Base-by-base conservation (phyloP, 2,797 vertebrate species). In the Acridotheres tristis region DNA sequence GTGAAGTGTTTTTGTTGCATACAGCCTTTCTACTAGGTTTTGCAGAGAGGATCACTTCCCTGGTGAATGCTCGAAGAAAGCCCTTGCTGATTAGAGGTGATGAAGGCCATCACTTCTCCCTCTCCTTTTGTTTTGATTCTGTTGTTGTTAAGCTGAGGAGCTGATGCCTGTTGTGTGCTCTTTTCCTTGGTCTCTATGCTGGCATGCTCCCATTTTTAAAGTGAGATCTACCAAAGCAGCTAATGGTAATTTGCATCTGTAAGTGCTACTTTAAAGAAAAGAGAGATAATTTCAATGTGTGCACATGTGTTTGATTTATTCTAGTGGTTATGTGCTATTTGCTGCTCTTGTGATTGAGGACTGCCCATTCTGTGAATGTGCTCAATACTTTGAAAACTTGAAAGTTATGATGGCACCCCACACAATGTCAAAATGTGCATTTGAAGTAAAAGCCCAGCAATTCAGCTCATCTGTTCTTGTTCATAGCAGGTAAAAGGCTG, bases 401-500 rank as follows among this genome's bases (percentile, higher is more conserved):
- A 94, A 96, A 96, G 90, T 86, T 85, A 66, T 69, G 45, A 73
- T 92, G 81, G 72, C 79, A 83, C 83, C 75, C 55, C 68, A 95
- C 78, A 93, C 85, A 78, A 95, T 88, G 80, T 93, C 89, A 90
- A 83, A 95, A 95, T 30, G 89, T 63, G n/a, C 62, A 92, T 97
- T 96, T 96, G 94, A 96, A 95, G 83, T 92, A 81, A 94, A 94
- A 95, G 83, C 85, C 78, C 73, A 78, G 80, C 77, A 92, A 92
- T 96, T 97, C 90, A 94, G 80, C 61, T 93, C 80, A 63, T 95
- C 93, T 91, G 67, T 88, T 92, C 93, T 94, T 94, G 92, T 96
- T 97, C 93, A 43, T 96, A 91, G 94, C 89, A 89, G 80, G 94
- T 96, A 94, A 96, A 96, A 97, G 94, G 79, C 93, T 95, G 90